phyloP scores from a whole-genome alignment of 2,888 invertebrate species.

The Cataglyphis altisquamis region DNA sequence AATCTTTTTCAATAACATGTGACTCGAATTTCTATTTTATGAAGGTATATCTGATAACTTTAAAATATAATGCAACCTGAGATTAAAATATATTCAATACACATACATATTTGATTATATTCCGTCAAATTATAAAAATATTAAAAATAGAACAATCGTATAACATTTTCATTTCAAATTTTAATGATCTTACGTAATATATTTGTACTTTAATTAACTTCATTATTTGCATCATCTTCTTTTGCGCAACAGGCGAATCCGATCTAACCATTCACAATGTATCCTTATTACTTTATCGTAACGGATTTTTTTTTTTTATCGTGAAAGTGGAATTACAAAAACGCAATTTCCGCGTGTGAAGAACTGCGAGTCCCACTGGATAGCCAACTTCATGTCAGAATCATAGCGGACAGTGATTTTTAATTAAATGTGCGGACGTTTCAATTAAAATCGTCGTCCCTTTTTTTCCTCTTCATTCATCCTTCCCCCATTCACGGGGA shows the following conservation, averaged over 20 bases:
- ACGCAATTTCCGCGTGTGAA: conserved; percentile 18
- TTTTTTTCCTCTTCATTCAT: conserved; percentile 1
- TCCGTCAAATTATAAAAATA: conserved; percentile 7
- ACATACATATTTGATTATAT: neutral
- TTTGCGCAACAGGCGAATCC: conserved; percentile 31
- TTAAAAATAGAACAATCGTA: neutral
- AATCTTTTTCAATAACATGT: neutral
- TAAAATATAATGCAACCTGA: neutral
- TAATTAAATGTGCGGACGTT: conserved; percentile 74
- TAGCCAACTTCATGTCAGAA: conserved; percentile 52
- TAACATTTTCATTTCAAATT: conserved; percentile 15
- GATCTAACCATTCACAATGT: conserved; percentile 2
- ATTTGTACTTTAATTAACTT: conserved; percentile 17
- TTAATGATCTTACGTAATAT: neutral
- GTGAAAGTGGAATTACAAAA: conserved; percentile 7
- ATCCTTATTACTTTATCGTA: conserved; percentile 1
- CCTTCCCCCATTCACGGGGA: conserved; percentile 33
- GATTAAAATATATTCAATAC: neutral
- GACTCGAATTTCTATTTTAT: neutral
- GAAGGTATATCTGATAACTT: neutral
- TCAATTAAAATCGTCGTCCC: conserved; percentile 71
- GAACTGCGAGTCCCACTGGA: conserved; percentile 35
- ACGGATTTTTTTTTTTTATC: conserved; percentile 12
- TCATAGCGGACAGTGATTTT: conserved; percentile 70
- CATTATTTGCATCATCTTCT: neutral